These are phyloP conservation scores for Agrochola litura DNA, from an alignment of 2,888 invertebrate genomes.

Conservation along the genomic window DNA sequence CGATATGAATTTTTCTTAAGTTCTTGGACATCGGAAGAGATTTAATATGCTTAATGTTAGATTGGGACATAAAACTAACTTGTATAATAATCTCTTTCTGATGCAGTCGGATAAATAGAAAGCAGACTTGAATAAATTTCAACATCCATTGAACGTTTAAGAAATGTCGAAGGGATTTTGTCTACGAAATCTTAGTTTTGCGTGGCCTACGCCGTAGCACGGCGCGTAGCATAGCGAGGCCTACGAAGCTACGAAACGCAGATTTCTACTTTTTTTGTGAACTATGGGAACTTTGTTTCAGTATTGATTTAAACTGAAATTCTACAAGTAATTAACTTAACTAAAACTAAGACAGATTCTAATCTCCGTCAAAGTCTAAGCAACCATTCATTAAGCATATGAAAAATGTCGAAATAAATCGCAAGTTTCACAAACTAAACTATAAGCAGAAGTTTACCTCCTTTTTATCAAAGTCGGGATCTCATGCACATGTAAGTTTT, in stretches of 20 bases:
- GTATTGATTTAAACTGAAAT: not conserved
- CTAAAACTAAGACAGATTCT: not conserved
- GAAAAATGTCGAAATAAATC: conserved; percentile 8
- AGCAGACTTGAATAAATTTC: not conserved
- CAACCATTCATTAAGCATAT: not conserved
- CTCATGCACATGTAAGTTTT: conserved; percentile 18
- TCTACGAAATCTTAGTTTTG: not conserved
- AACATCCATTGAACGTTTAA: not conserved
- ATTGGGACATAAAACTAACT: too few relatives aligned
- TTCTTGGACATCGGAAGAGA: not conserved
- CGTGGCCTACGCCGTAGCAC: conserved; percentile 30
- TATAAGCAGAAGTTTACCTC: conserved; percentile 17
- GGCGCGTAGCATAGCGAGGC: not conserved
- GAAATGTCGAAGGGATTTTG: not conserved
- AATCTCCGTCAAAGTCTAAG: too few relatives aligned
- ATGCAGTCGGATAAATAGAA: too few relatives aligned
- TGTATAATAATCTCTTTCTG: not conserved
- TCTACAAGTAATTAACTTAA: not conserved
- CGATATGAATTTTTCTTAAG: not conserved
- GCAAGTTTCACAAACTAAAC: conserved; percentile 1
- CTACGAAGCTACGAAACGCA: not conserved
- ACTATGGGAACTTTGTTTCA: not conserved
- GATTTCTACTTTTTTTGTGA: not conserved
- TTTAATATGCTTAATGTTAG: not conserved
- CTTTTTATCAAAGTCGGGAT: conserved; percentile 37